These are phyloP conservation scores for Ophiodon elongatus DNA, from an alignment of 2,113 vertebrate species.

Conservation along the genomic window DNA sequence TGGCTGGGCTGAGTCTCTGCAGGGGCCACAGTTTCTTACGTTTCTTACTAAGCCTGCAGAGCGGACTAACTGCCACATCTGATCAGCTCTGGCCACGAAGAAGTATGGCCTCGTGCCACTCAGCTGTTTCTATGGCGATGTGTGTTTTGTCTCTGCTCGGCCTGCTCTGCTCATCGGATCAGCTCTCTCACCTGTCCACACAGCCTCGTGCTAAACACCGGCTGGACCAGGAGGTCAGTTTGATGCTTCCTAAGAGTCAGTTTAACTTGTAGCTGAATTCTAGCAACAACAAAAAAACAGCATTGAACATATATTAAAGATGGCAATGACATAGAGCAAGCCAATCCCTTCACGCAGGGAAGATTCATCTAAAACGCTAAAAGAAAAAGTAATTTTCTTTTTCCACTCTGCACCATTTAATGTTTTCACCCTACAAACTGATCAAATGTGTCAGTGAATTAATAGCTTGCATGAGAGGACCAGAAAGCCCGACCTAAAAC, in stretches of 20 bases:
- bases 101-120: constrained; percentile 32
- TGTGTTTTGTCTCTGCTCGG: constrained; percentile 21
- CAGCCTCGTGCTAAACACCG: constrained; percentile 28
- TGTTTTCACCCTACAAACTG: constrained; percentile 38
- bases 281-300: constrained; percentile 6
- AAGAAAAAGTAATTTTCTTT: constrained; percentile 25
- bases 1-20: constrained; percentile 42
- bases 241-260: background rate
- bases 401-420: constrained; percentile 24
- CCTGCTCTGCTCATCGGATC: constrained; percentile 22
- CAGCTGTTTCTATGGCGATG: constrained; percentile 57
- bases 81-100: constrained; percentile 46
- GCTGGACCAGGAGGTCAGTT: constrained; percentile 5
- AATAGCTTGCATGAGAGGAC: constrained; percentile 44
- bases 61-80: constrained; percentile 51
- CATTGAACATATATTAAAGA: constrained; percentile 17
- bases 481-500: constrained; percentile 29
- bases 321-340: constrained; percentile 26
- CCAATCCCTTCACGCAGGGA: background rate
- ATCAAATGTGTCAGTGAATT: constrained; percentile 53
- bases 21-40: constrained; percentile 24
- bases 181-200: constrained; percentile 33
- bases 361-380: constrained; percentile 51
- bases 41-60: constrained; percentile 43
- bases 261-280: constrained; percentile 17